Evolutionary conservation across 2,797 vertebrate species (phyloP).

Genomic region (Tokudaia tokunoshimensis): DNA sequence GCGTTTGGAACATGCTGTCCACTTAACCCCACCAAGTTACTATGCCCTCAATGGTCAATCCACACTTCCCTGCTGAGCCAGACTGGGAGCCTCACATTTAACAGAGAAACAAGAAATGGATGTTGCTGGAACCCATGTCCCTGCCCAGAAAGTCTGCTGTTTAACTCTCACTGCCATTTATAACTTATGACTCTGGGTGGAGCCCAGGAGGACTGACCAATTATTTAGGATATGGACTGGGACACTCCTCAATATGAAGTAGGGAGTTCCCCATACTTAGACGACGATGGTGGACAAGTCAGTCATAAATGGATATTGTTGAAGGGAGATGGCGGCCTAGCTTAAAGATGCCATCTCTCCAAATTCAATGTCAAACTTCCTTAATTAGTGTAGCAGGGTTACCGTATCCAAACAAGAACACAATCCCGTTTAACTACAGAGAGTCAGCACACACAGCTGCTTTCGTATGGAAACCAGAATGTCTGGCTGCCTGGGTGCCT

Average conservation of each 20-base stretch:
- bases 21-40: background rate
- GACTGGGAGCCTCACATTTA: background rate
- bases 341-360: background rate
- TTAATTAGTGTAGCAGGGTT: background rate
- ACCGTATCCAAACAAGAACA: background rate
- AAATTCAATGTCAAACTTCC: background rate
- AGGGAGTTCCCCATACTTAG: background rate
- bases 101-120: background rate
- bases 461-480: background rate
- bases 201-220: background rate
- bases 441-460: background rate
- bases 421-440: background rate
- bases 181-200: background rate
- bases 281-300: background rate
- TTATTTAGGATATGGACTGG: background rate
- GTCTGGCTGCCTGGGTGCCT: background rate
- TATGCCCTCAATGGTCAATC: background rate
- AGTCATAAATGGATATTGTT: background rate
- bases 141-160: background rate
- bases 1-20: constrained; percentile 27
- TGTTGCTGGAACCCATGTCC: background rate
- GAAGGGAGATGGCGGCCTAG: background rate
- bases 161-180: background rate
- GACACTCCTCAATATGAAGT: background rate
- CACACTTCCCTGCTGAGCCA: fast-evolving